phyloP scores from a whole-genome alignment of 1,140 invertebrate species.

The Ips typographus region DNA sequence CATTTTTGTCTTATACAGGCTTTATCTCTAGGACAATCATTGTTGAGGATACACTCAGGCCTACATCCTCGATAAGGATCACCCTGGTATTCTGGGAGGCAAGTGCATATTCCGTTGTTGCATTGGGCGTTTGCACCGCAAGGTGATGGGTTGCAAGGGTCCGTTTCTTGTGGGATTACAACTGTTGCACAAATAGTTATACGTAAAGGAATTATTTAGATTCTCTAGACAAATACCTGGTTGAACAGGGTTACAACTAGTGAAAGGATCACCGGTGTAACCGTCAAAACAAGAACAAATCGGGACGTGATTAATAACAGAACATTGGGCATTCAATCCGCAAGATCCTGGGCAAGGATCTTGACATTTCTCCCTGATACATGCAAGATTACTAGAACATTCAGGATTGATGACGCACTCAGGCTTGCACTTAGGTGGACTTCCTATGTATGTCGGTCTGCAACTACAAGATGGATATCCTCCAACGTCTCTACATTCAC shows the following conservation, averaged over 20 bases:
- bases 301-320: constrained; percentile 75
- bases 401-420: constrained; percentile 74
- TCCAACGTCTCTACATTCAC: constrained; percentile 66
- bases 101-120: constrained; percentile 53
- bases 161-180: constrained; percentile 49
- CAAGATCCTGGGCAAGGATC: constrained; percentile 76
- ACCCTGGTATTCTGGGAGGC: constrained; percentile 54
- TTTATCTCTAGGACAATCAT: constrained; percentile 65
- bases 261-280: constrained; percentile 68
- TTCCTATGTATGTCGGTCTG: constrained; percentile 64
- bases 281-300: constrained; percentile 68
- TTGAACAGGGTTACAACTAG: constrained; percentile 56
- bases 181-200: background rate
- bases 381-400: constrained; percentile 69
- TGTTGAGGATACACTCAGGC: constrained; percentile 69
- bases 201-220: background rate
- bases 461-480: constrained; percentile 68
- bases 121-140: constrained; percentile 72
- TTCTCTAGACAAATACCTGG: constrained; percentile 9
- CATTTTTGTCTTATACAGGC: constrained; percentile 74
- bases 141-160: constrained; percentile 69
- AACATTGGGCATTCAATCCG: constrained; percentile 67
- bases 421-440: constrained; percentile 69
- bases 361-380: constrained; percentile 70
- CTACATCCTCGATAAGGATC: constrained; percentile 61